Base-by-base conservation (phyloP, 2,113 vertebrate genomes). In the Xiphophorus couchianus region DNA sequence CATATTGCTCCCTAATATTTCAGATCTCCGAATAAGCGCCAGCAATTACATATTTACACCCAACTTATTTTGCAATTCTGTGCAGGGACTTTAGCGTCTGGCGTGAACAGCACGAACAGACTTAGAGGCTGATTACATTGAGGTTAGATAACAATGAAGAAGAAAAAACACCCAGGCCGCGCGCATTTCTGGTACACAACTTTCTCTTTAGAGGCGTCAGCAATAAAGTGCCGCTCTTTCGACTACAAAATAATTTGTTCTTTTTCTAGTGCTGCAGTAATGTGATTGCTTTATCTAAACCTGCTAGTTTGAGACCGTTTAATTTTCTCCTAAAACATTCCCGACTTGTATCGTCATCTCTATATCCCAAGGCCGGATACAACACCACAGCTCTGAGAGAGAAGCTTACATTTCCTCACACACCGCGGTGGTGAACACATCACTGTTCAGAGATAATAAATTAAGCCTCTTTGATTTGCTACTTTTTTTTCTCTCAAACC, bases 41-140 rank as follows among this genome's bases (percentile, higher is more conserved):
- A 84, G 91, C 93, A 95, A 95, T 95, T 94, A 93, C 91, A 92
- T 93, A 93, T 95, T 94, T 93, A 94, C 92, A 93, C 88, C 85
- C 85, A 90, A 87, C 91, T 91, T 92, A 89, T 94, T 94, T 93
- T 93, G 91, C 93, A 93, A 92, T 92, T 93, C 90, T 81, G 91
- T 90, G 86, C 67, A 8, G 87, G 89, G 83, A 88, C 84, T 86
- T 86, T 86, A 71, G 89, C 69, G 84, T 84, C 78, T 84, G 84
- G 71, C 66, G 22, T 89, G 84, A 85, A 76, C 83, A 65, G 73
- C 71, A 78, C 77, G 69, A 62, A 66, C 75, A 81, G 87, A 84
- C 90, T 89, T 82, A 91, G 89, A 91, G 81, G 90, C 83, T 88
- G 90, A 93, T 93, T 84, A 90, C 89, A 88, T 82, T 80, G 84